These are phyloP conservation scores for Pogonomyrmex barbatus DNA, from an alignment of 1,140 invertebrate species.

Conservation along the genomic window DNA sequence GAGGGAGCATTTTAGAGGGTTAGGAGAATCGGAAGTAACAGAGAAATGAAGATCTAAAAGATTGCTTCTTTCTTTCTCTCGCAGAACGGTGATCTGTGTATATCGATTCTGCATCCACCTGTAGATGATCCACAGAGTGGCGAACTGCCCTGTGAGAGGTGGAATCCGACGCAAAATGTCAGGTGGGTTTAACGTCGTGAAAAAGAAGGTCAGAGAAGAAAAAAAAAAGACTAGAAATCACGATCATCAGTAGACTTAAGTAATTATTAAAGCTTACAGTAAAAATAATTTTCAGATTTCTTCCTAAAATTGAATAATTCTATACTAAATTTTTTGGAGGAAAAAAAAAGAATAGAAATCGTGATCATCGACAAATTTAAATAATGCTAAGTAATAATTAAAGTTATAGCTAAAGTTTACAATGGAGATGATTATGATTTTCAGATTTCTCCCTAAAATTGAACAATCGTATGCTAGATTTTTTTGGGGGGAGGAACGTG, in stretches of 20 bases:
- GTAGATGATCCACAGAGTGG: constrained; percentile 99
- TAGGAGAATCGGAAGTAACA: not conserved
- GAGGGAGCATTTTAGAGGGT: not conserved
- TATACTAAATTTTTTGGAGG: not conserved
- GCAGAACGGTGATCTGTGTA: constrained; percentile 99
- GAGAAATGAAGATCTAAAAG: not conserved
- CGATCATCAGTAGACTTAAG: not conserved
- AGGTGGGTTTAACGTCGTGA: constrained; percentile 85
- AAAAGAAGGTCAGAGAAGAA: not conserved
- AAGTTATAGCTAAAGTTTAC: too few species aligned
- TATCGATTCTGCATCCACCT: constrained; percentile 99
- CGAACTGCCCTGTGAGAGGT: constrained; percentile 99
- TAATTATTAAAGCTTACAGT: not conserved
- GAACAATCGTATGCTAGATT: not conserved
- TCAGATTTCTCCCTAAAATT: too few species aligned
- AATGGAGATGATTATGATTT: too few species aligned
- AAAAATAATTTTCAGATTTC: not conserved
- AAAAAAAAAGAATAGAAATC: not conserved
- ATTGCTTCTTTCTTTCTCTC: constrained; percentile 69
- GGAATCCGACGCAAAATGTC: constrained; percentile 99
- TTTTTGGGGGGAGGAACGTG: not conserved
- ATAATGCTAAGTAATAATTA: too few species aligned
- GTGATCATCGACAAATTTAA: too few species aligned
- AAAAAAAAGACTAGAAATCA: not conserved
- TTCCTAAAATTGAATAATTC: not conserved